Percentiles rank a stretch among this genome's conserved stretches.
Evolutionary conservation across 2,888 invertebrate genomes (phyloP).

Genomic region (Drosophila neoperkinsi): DNA sequence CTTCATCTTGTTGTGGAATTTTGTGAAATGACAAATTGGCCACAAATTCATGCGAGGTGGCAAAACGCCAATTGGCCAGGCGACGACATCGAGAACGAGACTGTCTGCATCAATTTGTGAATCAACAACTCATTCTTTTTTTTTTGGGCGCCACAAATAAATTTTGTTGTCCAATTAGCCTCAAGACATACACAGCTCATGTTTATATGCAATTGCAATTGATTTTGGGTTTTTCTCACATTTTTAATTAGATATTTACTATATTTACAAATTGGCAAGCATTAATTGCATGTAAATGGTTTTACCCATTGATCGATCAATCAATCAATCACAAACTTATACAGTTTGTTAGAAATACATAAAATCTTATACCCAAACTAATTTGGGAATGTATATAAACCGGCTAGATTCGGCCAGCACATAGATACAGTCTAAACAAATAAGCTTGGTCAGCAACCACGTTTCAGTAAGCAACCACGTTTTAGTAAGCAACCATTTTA

Average conservation of each 20-base stretch:
- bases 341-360: background rate
- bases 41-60: slow-evolving; percentile 72
- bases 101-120: slow-evolving; percentile 68
- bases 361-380: too few species aligned
- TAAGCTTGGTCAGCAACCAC: background rate
- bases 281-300: slow-evolving; percentile 14
- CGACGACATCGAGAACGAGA: slow-evolving; percentile 55
- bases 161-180: slow-evolving; percentile 72
- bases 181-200: slow-evolving; percentile 28
- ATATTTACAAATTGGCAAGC: background rate
- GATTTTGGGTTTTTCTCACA: slow-evolving; percentile 13
- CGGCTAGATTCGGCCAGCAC: too few species aligned
- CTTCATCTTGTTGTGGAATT: slow-evolving; percentile 70
- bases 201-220: slow-evolving; percentile 38
- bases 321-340: background rate
- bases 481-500: background rate
- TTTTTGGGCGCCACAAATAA: slow-evolving; percentile 71
- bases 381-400: background rate
- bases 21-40: slow-evolving; percentile 76
- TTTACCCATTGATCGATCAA: slow-evolving; percentile 2
- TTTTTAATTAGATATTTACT: slow-evolving; percentile 43
- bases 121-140: slow-evolving; percentile 69
- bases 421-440: background rate
- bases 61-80: slow-evolving; percentile 69
- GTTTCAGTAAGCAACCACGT: background rate